phyloP scores from a whole-genome alignment of 2,797 vertebrate species.

The Catostomus latipinnis region DNA sequence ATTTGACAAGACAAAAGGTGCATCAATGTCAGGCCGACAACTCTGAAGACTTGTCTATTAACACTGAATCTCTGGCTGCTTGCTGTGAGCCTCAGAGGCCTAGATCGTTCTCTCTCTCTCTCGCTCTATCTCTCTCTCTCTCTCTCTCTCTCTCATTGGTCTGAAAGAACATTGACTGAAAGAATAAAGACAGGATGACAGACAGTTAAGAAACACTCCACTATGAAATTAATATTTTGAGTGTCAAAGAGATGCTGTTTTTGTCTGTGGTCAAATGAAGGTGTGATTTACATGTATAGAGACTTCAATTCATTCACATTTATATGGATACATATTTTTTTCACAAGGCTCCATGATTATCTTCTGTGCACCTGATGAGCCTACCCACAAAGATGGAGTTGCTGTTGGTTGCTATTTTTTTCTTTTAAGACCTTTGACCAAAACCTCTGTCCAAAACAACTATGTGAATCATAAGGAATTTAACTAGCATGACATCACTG shows the following conservation, averaged over 20 bases:
- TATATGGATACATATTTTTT: not conserved
- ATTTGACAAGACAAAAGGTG: slow-evolving; percentile 74
- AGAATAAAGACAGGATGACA: slow-evolving; percentile 38
- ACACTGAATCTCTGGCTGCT: slow-evolving; percentile 20
- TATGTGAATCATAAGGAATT: too few species aligned
- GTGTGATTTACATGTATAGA: slow-evolving; percentile 37
- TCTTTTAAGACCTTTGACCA: not conserved
- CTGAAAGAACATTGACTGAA: slow-evolving; percentile 23
- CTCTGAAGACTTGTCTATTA: slow-evolving; percentile 49
- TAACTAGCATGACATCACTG: too few species aligned
- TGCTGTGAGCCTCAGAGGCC: slow-evolving; percentile 41
- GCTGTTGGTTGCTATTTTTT: not conserved
- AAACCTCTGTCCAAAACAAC: not conserved
- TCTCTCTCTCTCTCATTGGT: slow-evolving; percentile 25
- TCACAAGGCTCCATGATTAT: not conserved
- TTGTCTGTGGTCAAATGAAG: slow-evolving; percentile 40
- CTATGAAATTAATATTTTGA: slow-evolving; percentile 32
- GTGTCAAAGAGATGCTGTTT: slow-evolving; percentile 42
- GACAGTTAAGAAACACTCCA: slow-evolving; percentile 25
- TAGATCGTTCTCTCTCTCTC: not conserved
- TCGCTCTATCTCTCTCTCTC: not conserved
- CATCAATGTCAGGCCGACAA: slow-evolving; percentile 75
- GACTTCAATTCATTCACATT: slow-evolving; percentile 3
- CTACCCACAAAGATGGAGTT: not conserved
- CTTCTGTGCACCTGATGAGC: not conserved